A percentile compares a stretch with the other conserved stretches of the same genome.
These are phyloP conservation scores for Rhynchophorus ferrugineus DNA, from an alignment of 1,140 invertebrate species.

Conservation along the genomic window DNA sequence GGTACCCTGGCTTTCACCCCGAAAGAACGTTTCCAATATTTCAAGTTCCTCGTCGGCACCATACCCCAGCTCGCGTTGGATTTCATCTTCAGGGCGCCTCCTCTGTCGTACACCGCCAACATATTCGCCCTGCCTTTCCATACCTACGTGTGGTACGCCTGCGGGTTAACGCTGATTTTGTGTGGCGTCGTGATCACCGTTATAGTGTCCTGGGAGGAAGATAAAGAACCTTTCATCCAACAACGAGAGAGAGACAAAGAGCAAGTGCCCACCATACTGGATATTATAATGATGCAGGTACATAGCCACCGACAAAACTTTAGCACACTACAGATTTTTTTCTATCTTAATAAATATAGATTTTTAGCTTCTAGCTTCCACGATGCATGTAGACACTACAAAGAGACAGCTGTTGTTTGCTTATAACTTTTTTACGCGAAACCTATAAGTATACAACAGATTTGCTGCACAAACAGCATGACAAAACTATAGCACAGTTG, in stretches of 20 bases:
- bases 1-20: slow-evolving; percentile 14
- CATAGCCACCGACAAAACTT: not conserved
- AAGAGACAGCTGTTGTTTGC: too few relatives aligned
- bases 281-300: slow-evolving; percentile 17
- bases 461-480: not conserved
- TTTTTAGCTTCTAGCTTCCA: too few relatives aligned
- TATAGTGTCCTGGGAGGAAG: slow-evolving; percentile 30
- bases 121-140: slow-evolving; percentile 54
- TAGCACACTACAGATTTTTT: too few relatives aligned
- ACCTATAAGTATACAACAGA: not conserved
- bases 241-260: not conserved
- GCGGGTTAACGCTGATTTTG: slow-evolving; percentile 15
- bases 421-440: too few relatives aligned
- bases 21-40: slow-evolving; percentile 11
- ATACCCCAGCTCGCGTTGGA: slow-evolving; percentile 30
- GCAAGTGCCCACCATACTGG: slow-evolving; percentile 8
- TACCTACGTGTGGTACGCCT: slow-evolving; percentile 28
- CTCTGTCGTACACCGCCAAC: slow-evolving; percentile 54
- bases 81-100: slow-evolving; percentile 55
- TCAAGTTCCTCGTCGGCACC: slow-evolving; percentile 11
- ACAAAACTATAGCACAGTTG: not conserved
- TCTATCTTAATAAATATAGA: too few relatives aligned
- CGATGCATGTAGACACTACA: too few relatives aligned
- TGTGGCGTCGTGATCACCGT: slow-evolving; percentile 21
- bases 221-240: slow-evolving; percentile 10